Evolutionary conservation across 2,888 invertebrate genomes (phyloP).

Genomic region (Dryobota labecula): DNA sequence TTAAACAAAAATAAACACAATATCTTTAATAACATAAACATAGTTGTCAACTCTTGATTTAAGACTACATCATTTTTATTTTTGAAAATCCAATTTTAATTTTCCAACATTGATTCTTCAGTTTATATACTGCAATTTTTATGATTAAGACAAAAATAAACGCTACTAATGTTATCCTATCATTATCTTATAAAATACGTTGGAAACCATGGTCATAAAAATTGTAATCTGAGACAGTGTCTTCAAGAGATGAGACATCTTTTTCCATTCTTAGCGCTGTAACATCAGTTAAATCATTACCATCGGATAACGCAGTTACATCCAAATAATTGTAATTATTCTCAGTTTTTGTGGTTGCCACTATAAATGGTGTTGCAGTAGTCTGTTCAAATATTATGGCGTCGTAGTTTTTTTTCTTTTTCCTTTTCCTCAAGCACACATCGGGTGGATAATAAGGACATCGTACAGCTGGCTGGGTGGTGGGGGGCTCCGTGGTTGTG

Average conservation of each 20-base stretch:
- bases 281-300: background rate
- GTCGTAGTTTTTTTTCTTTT: background rate
- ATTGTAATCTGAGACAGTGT: slow-evolving; percentile 16
- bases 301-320: background rate
- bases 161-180: background rate
- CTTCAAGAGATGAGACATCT: background rate
- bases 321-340: background rate
- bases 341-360: background rate
- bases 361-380: background rate
- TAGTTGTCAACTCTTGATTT: background rate
- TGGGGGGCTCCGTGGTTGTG: slow-evolving; percentile 10
- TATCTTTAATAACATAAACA: background rate
- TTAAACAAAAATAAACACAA: too few species aligned
- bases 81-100: background rate
- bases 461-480: background rate
- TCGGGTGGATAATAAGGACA: slow-evolving; percentile 46
- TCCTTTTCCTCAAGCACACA: slow-evolving; percentile 37
- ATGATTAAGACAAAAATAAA: background rate
- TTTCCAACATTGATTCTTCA: background rate
- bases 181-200: background rate
- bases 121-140: background rate
- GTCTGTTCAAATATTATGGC: background rate
- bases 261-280: background rate
- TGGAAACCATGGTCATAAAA: slow-evolving; percentile 19
- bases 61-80: background rate